These are phyloP conservation scores for Timema podura DNA, from an alignment of 2,888 invertebrate species.

Conservation along the genomic window DNA sequence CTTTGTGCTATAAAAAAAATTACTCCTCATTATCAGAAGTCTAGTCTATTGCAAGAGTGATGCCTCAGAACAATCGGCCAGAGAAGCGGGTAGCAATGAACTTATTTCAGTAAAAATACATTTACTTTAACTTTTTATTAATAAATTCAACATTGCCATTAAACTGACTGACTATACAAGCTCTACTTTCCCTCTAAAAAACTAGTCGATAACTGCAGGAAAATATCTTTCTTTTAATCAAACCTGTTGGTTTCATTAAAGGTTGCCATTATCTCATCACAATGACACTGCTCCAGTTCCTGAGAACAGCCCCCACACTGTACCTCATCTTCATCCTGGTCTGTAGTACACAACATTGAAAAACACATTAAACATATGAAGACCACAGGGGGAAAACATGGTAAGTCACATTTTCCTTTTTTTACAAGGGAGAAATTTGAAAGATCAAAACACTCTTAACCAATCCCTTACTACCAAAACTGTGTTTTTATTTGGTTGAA, in stretches of 20 bases:
- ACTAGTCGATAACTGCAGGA: constrained; percentile 28
- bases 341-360: constrained; percentile 23
- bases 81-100: background rate
- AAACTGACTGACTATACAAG: constrained; percentile 19
- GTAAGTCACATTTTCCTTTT: background rate
- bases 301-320: constrained; percentile 71
- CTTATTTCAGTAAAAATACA: background rate
- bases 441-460: background rate
- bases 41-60: too few species aligned
- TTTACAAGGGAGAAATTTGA: too few species aligned
- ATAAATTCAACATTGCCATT: constrained; percentile 14
- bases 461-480: background rate
- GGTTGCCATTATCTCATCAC: constrained; percentile 61
- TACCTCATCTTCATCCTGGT: constrained; percentile 52
- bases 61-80: too few species aligned
- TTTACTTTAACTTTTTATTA: background rate
- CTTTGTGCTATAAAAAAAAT: too few species aligned
- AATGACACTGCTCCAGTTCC: constrained; percentile 58
- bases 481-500: too few species aligned
- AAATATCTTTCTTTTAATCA: too few species aligned
- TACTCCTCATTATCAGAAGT: background rate
- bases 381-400: background rate
- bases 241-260: constrained; percentile 73
- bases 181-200: too few species aligned
- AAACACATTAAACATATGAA: constrained; percentile 3